Evolutionary conservation across 2,113 vertebrate species (phyloP), one percentile per base, ranked within the genome.

Genomic region (Prionailurus bengalensis): DNA sequence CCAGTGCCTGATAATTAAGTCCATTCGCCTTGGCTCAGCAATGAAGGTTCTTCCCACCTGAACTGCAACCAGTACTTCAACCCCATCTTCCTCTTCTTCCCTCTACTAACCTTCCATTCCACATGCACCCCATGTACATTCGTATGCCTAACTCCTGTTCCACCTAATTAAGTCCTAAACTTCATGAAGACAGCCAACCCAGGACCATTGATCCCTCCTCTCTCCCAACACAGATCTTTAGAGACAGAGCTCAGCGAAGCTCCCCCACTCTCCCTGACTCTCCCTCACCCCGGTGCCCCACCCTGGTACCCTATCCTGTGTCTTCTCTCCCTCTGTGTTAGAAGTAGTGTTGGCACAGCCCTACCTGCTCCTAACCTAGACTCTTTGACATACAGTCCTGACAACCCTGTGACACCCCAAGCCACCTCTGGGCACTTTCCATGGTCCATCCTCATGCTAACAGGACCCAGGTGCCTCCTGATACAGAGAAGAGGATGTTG

Each of bases 231-330:
- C 70, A 7, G n/a, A 39, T 19, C 1, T 1, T 48, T 19, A 1
- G 39, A 21, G 13, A 80, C 33, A 1, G 17, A 10, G 19, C 66
- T 31, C 21, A 1, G 65, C 3, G 0, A 3, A 19, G 8, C 33
- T 4, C 11, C 36, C 4, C 23, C 2, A 0, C 23, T 42, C 39
- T 16, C 68, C 7, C 10, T 1, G 9, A 2, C 21, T 13, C 53
- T 33, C 15, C 2, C 1, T 19, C 12, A 12, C 25, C 16, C 23
- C 12, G 10, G 4, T 0, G 4, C 14, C n/a, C 11, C 7, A 3
- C 29, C 10, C 74, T 33, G 7, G 65, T 1, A 8, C 23, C 31
- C 15, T 5, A 1, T 27, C 7, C 65, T n/a, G 4, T 42, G 29
- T 3, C 0, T 36, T 33, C 55, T 6, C 5, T 31, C 68, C 63